Conservation (phyloP, 2,113 vertebrate species). For the Ploceus nigricollis region DNA sequence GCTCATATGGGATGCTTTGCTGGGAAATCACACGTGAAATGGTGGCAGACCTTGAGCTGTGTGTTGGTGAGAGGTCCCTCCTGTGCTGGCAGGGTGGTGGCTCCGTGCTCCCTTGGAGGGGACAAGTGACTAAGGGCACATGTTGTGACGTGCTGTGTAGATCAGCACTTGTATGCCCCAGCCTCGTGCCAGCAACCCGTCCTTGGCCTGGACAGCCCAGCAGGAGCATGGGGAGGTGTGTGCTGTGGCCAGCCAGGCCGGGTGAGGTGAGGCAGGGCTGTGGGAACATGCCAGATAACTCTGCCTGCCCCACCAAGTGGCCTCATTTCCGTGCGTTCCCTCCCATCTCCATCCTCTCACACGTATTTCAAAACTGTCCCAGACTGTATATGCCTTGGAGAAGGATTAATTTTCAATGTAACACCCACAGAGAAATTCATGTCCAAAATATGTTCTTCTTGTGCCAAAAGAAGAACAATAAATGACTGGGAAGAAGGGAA, state of each 20-base stretch:
- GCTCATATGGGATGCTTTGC: rapidly evolving
- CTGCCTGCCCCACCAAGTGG: neutral
- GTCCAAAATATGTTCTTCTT: constrained; percentile 52
- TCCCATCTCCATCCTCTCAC: neutral
- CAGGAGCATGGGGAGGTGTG: rapidly evolving
- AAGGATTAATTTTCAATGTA: constrained; percentile 52
- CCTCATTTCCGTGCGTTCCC: neutral
- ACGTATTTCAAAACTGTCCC: constrained; percentile 14
- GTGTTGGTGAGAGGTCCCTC: neutral
- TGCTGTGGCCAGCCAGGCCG: rapidly evolving
- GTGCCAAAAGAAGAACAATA: constrained; percentile 63
- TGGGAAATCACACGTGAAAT: neutral
- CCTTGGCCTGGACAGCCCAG: neutral
- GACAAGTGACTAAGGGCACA: rapidly evolving
- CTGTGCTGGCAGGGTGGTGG: rapidly evolving
- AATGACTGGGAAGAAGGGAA: constrained; percentile 23
- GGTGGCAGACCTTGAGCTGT: rapidly evolving
- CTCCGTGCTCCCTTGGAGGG: rapidly evolving
- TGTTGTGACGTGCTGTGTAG: rapidly evolving
- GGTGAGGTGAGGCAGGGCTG: neutral
- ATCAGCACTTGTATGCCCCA: rapidly evolving
- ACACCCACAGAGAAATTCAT: constrained; percentile 60
- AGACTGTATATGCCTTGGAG: constrained; percentile 2
- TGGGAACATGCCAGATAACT: neutral
- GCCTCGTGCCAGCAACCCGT: rapidly evolving